A percentile compares a stretch with the other conserved stretches of the same genome.
Conservation (phyloP, 2,113 vertebrate species). For the Stigmatopora argus region DNA sequence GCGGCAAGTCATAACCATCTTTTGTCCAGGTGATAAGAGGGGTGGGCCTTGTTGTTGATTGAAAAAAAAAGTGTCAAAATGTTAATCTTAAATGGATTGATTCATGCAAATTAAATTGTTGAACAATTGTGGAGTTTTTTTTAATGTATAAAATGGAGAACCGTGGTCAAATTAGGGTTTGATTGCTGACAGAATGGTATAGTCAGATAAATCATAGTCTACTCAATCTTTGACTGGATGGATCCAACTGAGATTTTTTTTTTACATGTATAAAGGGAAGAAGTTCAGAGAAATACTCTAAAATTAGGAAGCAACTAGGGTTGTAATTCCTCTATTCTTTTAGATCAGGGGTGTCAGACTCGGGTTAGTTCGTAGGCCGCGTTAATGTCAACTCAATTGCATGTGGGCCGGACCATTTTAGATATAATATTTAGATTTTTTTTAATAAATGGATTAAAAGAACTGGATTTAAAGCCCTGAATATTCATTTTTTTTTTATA, state of each 20-base stretch:
- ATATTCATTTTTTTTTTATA: too few species aligned
- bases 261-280: neutral
- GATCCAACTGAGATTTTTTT: neutral
- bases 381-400: too few species aligned
- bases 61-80: conserved; percentile 1
- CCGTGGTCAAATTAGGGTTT: too few species aligned
- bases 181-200: too few species aligned
- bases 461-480: too few species aligned
- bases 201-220: neutral
- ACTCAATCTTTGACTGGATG: neutral
- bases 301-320: neutral
- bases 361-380: too few species aligned
- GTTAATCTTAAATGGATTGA: neutral
- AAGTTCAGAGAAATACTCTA: neutral
- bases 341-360: too few species aligned
- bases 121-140: too few species aligned
- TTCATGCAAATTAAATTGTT: neutral
- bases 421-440: too few species aligned
- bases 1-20: conserved; percentile 79
- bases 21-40: conserved; percentile 90
- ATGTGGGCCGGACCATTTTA: too few species aligned
- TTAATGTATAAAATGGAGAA: too few species aligned
- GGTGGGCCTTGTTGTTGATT: conserved; percentile 75
- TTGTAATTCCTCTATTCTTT: neutral
- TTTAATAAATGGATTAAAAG: too few species aligned